Conservation (phyloP, 2,113 vertebrate genomes). For the Polypterus senegalus region DNA sequence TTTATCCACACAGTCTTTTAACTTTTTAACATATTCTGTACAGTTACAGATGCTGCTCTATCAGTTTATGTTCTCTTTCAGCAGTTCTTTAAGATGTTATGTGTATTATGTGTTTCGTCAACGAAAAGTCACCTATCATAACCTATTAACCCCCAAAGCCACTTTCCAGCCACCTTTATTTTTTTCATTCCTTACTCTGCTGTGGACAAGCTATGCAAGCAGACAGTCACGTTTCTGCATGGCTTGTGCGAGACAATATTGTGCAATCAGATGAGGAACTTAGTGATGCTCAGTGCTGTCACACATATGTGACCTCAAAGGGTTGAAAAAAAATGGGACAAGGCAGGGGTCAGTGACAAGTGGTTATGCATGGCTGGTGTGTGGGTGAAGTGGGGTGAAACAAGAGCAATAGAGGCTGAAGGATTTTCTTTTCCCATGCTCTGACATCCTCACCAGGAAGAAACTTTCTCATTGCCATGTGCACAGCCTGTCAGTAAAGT, state of each 20-base stretch:
- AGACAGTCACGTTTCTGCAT: slow-evolving; percentile 26
- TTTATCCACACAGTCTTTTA: too few relatives aligned
- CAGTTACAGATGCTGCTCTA: too few relatives aligned
- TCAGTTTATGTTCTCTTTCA: slow-evolving; percentile 22
- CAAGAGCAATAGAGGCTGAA: slow-evolving; percentile 44
- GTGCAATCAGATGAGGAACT: slow-evolving; percentile 17
- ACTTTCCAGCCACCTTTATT: slow-evolving; percentile 26
- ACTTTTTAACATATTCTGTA: too few relatives aligned
- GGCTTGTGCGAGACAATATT: slow-evolving; percentile 25
- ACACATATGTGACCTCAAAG: slow-evolving; percentile 34
- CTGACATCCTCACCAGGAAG: slow-evolving; percentile 32
- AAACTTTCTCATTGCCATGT: slow-evolving; percentile 8
- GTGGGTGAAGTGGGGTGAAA: slow-evolving; percentile 56
- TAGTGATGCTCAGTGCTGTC: slow-evolving; percentile 14
- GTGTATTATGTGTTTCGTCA: slow-evolving; percentile 14
- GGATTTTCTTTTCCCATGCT: slow-evolving; percentile 61
- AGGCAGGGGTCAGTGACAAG: slow-evolving; percentile 58
- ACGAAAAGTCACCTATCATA: background rate
- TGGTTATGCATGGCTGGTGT: slow-evolving; percentile 34
- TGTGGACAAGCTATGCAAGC: background rate
- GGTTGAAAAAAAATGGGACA: slow-evolving; percentile 27
- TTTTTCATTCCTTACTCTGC: slow-evolving; percentile 13
- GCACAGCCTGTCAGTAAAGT: slow-evolving; percentile 25
- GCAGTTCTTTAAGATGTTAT: slow-evolving; percentile 19
- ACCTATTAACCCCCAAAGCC: too few relatives aligned